Percentiles rank a stretch among this genome's conserved stretches.
These are phyloP conservation scores for Malurus splendens DNA, from an alignment of 2,797 vertebrate species.

Conservation along the genomic window DNA sequence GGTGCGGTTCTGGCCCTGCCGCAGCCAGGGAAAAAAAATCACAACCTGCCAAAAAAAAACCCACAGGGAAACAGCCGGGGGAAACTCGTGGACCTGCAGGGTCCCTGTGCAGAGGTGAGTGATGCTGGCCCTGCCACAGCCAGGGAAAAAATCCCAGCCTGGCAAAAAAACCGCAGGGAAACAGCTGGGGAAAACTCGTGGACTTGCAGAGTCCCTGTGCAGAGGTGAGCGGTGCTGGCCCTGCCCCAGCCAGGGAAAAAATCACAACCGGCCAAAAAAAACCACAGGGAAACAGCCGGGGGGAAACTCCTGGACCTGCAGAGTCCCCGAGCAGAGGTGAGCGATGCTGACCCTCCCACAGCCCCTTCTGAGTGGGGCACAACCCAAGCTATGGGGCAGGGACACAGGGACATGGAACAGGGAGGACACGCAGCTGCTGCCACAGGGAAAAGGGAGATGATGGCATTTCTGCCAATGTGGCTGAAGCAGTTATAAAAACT, in stretches of 20 bases:
- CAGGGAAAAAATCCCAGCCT: no score
- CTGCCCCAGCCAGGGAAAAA: neutral
- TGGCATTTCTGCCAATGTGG: rapidly evolving
- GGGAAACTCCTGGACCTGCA: rapidly evolving
- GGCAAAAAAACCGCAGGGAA: no score
- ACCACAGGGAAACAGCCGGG: neutral
- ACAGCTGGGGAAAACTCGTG: no score
- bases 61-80: no score
- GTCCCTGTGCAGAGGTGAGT: no score
- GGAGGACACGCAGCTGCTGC: neutral
- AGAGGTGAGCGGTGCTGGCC: rapidly evolving
- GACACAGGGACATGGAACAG: neutral
- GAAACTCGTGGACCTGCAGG: no score
- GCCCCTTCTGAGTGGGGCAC: rapidly evolving
- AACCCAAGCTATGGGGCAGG: rapidly evolving
- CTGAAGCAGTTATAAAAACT: neutral
- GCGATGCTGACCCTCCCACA: rapidly evolving
- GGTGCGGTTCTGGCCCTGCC: no score
- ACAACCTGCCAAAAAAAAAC: no score
- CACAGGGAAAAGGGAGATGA: rapidly evolving
- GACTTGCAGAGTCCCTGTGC: rapidly evolving
- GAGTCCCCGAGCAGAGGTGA: rapidly evolving
- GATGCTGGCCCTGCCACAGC: no score
- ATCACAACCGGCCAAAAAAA: no score
- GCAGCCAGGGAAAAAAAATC: no score